Base-by-base conservation (phyloP, 2,113 vertebrate species). In the Coregonus clupeaformis region DNA sequence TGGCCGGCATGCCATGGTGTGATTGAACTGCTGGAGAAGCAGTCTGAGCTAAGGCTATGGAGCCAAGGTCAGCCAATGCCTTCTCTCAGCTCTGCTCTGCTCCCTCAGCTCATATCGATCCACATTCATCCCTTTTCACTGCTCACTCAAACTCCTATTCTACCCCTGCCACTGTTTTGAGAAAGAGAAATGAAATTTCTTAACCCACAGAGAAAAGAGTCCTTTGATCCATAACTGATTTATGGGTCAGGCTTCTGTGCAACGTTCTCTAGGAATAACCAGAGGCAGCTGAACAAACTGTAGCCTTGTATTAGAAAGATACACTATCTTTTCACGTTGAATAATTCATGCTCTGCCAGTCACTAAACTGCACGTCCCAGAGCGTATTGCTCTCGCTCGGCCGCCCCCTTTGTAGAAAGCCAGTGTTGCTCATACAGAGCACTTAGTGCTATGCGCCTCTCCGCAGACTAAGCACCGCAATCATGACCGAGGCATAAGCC, bases 311-410 rank as follows among this genome's bases (percentile, higher is more conserved):
- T 68, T 52, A 79, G 65, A 63, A 63, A 68, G 30, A 47, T 49
- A 77, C 75, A 63, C 70, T 49, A 52, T 85, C 77, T 67, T 59
- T 79, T 81, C 71, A 83, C 42, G 1, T 68, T 77, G 60, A 86
- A 85, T 82, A 74, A 86, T 86, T 88, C 78, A 90, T 72, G 84
- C 84, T 80, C 82, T 27, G 73, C 76, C 71, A 4, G 75, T 74
- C 79, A 59, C 77, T 84, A 79, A 85, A 86, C 82, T 76, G 77
- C 72, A 60, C 6, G 74, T 84, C 87, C 84, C 85, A 57, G 66
- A 72, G 81, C 16, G 55, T 22, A 32, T 78, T 2, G 45, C 75
- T 25, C 52, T 5, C 65, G 45, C 55, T 60, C 47, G 11, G 62
- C 27, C 27, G 72, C 14, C 2, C 45, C 73, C 80, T 47, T 84